A percentile compares a stretch with the other conserved stretches of the same genome.
These are phyloP conservation scores for Actinemys pallida DNA, from an alignment of 2,113 vertebrate species.

Conservation along the genomic window DNA sequence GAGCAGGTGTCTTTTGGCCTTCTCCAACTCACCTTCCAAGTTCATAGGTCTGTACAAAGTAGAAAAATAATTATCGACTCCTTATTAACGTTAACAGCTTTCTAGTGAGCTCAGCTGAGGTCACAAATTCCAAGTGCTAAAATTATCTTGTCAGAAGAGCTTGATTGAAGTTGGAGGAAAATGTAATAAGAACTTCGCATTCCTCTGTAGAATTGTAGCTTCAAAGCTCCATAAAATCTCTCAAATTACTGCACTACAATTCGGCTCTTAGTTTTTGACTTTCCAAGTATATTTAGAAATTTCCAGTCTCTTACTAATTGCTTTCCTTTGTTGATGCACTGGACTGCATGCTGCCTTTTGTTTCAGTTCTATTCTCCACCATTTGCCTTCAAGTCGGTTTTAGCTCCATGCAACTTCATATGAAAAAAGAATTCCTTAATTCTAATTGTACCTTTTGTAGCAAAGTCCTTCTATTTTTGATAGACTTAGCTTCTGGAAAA, in stretches of 20 bases:
- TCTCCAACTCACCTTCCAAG: not conserved
- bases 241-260: not conserved
- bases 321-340: not conserved
- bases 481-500: not conserved
- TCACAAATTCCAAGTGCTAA: not conserved
- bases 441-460: not conserved
- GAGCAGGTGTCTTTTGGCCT: not conserved
- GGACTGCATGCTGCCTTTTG: not conserved
- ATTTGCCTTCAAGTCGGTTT: not conserved
- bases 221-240: not conserved
- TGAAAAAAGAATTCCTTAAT: not conserved
- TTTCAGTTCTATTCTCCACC: not conserved
- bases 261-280: not conserved
- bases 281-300: not conserved
- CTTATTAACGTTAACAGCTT: not conserved
- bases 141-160: not conserved
- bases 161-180: accelerated
- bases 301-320: not conserved
- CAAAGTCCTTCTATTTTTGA: not conserved
- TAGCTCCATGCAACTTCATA: not conserved
- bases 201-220: not conserved
- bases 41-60: not conserved
- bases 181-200: not conserved
- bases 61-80: not conserved
- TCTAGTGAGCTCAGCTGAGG: not conserved